Base-by-base conservation (phyloP, 2,888 invertebrate species). In the Eledone cirrhosa region DNA sequence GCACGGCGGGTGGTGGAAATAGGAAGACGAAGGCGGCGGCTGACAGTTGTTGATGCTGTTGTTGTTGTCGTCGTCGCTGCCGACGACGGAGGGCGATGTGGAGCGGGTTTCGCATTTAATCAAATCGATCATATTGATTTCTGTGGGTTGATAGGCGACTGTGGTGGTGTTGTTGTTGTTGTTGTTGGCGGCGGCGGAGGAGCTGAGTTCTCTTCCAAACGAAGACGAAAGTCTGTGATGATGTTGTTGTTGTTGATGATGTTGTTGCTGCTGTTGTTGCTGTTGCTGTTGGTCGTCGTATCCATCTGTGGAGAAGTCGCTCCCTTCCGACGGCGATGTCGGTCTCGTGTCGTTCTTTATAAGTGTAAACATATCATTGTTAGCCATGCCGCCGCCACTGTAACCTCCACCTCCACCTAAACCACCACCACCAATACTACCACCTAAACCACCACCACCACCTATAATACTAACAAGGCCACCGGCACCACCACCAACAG, bases 71-170 rank as follows among this genome's bases (percentile, higher is more conserved):
- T 19, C 11, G 14, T 67, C 27, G 16, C 27, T 29, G 14, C 67
- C 27, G 22, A 67, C 24, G 27, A 27, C 31, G 67, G 67, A 67
- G 27, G 67, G 67, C 24, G 67, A 67, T 29, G 67, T 67, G 67
- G 75, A 75, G 7, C 48, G 41, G 13, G 75, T 75, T 48, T 75
- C 75, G 47, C 75, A 75, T 48, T 75, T 75, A 24, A 75, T 75
- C 27, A 67, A 29, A 29, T 67, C 67, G 31, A 67, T 29, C 67
- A 67, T 67, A 27, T 67, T 29, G n/a, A 67, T 67, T 67, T 67
- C 67, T n/a, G n/a, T n/a, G 16, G 67, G 67, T 27, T 29, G 67
- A 67, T 67, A 67, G 16, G 33, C n/a, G 16, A n/a, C 2, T 19
- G 22, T 8, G 11, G 47, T 8, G 22, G 75, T 14, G 11, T 3